A percentile compares a stretch with the other conserved stretches of the same genome.
Conservation (phyloP, 2,888 invertebrate species). For the Tachina fera region DNA sequence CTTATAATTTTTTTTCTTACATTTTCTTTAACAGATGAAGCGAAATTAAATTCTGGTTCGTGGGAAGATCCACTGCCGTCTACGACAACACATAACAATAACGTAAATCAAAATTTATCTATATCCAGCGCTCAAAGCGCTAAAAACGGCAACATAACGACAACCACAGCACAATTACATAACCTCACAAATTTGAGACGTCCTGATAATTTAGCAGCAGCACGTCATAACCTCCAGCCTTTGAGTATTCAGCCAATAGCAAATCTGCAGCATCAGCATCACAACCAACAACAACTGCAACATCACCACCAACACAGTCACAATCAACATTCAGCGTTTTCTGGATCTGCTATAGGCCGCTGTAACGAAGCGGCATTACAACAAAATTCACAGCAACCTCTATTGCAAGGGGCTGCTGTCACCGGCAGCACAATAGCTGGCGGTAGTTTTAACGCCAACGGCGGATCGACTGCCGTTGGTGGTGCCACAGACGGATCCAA, state of each 20-base stretch:
- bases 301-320: slow-evolving; percentile 69
- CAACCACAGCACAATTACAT: slow-evolving; percentile 81
- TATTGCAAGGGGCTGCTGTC: slow-evolving; percentile 65
- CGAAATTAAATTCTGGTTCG: slow-evolving; percentile 88
- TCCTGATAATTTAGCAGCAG: slow-evolving; percentile 75
- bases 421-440: slow-evolving; percentile 80
- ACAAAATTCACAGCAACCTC: slow-evolving; percentile 68
- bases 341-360: slow-evolving; percentile 70
- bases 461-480: slow-evolving; percentile 77
- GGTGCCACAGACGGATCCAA: slow-evolving; percentile 72
- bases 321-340: slow-evolving; percentile 67
- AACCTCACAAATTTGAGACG: slow-evolving; percentile 77
- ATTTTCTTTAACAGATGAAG: slow-evolving; percentile 87
- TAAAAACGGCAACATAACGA: slow-evolving; percentile 75
- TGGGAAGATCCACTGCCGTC: slow-evolving; percentile 88
- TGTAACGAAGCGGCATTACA: slow-evolving; percentile 66
- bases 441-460: slow-evolving; percentile 81
- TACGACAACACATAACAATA: slow-evolving; percentile 56
- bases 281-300: slow-evolving; percentile 62
- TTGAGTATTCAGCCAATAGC: slow-evolving; percentile 73
- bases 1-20: not conserved
- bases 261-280: slow-evolving; percentile 75
- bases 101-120: slow-evolving; percentile 42
- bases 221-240: slow-evolving; percentile 76
- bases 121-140: slow-evolving; percentile 60